Evolutionary conservation across 2,888 invertebrate genomes (phyloP), one percentile per base, ranked within the genome.

Genomic region (Xestia xanthographa): DNA sequence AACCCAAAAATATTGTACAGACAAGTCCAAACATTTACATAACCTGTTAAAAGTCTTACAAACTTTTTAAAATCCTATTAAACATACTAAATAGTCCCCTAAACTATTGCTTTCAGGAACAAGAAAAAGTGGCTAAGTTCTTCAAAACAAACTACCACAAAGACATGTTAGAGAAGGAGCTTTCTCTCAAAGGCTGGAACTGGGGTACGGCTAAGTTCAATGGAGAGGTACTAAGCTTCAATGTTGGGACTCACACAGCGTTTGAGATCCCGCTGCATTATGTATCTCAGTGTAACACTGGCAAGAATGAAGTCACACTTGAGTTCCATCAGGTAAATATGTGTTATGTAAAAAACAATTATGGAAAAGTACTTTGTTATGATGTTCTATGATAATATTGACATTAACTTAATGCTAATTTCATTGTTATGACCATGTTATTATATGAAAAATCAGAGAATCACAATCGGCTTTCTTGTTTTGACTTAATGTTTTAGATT

Each of bases 141-240:
- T 98, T 99, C 87, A 97, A 98, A 83, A 97, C 97, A 11, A 98
- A 98, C 85, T 99, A 99, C 93, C 97, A 98, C 45, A 98, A 98
- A 87, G 98, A 98, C 77, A 97, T 99, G 97, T 96, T 98, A 66
- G 99, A 99, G 90, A 98, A 98, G 90, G 99, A 99, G 91, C 95
- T 99, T 72, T 98, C 99, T 83, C 97, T 99, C 1, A 99, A 99
- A 93, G 99, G 99, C 0, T 99, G 99, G 99, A 99, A 99, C 94
- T 99, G 99, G 99, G 99, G 99, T 45, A 98, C 98, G 0, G 99
- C 99, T 0, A 98, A 98, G 88, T 99, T 99, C 92, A 98, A 98
- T 88, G 99, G 99, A 5, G 98, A 98, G 0, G 97, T 98, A 0
- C 94, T 99, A 1, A 98, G 98, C 91, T 99, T 98, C 91, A 98